Evolutionary conservation across 2,888 invertebrate species (phyloP).

Genomic region (Lasius fuliginosus): DNA sequence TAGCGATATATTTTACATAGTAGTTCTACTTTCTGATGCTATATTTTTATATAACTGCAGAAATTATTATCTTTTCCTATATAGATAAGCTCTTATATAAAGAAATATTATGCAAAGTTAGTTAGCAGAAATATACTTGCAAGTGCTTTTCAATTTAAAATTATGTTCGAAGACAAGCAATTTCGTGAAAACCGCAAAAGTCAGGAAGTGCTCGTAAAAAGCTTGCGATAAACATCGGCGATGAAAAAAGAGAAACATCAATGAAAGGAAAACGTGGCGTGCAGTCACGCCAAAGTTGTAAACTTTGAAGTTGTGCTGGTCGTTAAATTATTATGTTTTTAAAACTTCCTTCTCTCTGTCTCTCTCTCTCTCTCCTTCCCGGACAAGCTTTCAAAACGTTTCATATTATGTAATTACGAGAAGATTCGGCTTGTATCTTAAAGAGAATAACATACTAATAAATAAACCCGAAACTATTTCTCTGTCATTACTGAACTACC

Average conservation of each 20-base stretch:
- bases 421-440: not conserved
- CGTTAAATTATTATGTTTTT: slow-evolving; percentile 19
- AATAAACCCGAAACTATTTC: not conserved
- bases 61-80: not conserved
- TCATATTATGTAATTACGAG: slow-evolving; percentile 3
- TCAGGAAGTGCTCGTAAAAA: slow-evolving; percentile 21
- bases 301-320: not conserved
- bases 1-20: not conserved
- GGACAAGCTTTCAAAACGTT: not conserved
- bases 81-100: not conserved
- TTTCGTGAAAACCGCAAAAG: slow-evolving; percentile 8
- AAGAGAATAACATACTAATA: not conserved
- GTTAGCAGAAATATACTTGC: not conserved
- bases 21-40: not conserved
- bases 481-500: not conserved
- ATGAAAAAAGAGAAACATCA: not conserved
- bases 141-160: not conserved
- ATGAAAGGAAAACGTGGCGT: not conserved
- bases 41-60: not conserved
- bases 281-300: slow-evolving; percentile 13
- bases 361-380: no score
- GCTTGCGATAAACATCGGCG: slow-evolving; percentile 9
- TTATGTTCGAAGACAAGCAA: not conserved
- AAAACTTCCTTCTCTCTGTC: not conserved
- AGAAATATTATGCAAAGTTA: not conserved